phyloP scores from a whole-genome alignment of 1,140 invertebrate genomes.

The Calycopis cecrops region DNA sequence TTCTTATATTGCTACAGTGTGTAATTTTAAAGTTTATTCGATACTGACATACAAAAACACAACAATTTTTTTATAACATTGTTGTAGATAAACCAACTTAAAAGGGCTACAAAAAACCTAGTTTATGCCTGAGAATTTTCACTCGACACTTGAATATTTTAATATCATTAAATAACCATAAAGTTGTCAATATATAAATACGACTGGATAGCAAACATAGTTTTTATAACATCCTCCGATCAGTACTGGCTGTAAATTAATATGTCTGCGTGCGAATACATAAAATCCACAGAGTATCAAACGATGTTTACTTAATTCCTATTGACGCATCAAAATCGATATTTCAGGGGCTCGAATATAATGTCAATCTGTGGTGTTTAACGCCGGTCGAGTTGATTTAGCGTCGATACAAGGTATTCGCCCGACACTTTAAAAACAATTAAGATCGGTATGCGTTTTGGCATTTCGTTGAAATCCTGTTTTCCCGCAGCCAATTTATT shows the following conservation, averaged over 20 bases:
- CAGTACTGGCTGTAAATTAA: not conserved
- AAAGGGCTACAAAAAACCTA: no score
- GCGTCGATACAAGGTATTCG: not conserved
- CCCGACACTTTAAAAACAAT: constrained; percentile 12
- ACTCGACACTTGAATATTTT: no score
- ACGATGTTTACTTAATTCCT: not conserved
- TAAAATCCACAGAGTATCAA: not conserved
- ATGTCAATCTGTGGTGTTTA: constrained; percentile 21
- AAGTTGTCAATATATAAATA: no score
- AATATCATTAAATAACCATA: no score
- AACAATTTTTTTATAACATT: no score
- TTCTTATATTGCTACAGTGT: no score
- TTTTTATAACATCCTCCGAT: no score
- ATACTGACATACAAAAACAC: no score
- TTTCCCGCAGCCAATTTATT: constrained; percentile 32
- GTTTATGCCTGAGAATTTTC: no score
- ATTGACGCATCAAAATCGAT: not conserved
- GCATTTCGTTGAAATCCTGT: constrained; percentile 23
- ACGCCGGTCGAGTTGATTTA: constrained; percentile 11
- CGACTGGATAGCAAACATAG: no score
- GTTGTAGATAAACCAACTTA: no score
- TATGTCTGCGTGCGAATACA: not conserved
- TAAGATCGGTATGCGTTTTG: not conserved
- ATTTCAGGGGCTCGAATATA: not conserved
- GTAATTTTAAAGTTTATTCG: no score